Evolutionary conservation across 2,113 vertebrate species (phyloP).

Genomic region (Nanorana parkeri): DNA sequence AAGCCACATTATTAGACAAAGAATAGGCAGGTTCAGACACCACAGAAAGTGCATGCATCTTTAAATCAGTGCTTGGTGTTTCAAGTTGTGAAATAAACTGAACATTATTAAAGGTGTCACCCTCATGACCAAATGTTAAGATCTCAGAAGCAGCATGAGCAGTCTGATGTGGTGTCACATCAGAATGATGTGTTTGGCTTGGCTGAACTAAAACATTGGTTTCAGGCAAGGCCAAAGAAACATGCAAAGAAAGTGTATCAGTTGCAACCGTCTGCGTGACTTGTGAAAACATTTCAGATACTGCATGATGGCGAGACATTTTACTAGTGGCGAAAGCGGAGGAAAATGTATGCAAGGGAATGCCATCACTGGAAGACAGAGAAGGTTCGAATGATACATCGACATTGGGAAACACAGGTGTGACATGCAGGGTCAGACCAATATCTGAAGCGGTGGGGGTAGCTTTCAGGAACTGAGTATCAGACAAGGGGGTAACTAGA

Average conservation of each 20-base stretch:
- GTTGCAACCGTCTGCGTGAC: slow-evolving; percentile 73
- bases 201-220: slow-evolving; percentile 73
- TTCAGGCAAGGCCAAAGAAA: slow-evolving; percentile 77
- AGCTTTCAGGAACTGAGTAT: slow-evolving; percentile 78
- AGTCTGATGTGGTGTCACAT: slow-evolving; percentile 72
- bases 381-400: slow-evolving; percentile 79
- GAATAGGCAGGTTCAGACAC: slow-evolving; percentile 70
- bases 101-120: slow-evolving; percentile 68
- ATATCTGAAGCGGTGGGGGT: slow-evolving; percentile 78
- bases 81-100: slow-evolving; percentile 73
- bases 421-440: slow-evolving; percentile 89
- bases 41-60: slow-evolving; percentile 79
- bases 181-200: slow-evolving; percentile 76
- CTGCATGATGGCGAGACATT: slow-evolving; percentile 73
- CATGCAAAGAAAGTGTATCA: slow-evolving; percentile 80
- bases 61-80: slow-evolving; percentile 74
- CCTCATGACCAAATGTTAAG: slow-evolving; percentile 71
- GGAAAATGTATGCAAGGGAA: slow-evolving; percentile 83
- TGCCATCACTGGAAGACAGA: slow-evolving; percentile 79
- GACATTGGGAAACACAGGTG: slow-evolving; percentile 81
- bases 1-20: slow-evolving; percentile 74
- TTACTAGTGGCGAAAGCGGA: slow-evolving; percentile 81
- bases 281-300: slow-evolving; percentile 76
- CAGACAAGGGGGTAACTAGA: slow-evolving; percentile 82
- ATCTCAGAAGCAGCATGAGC: slow-evolving; percentile 77